Evolutionary conservation across 2,888 invertebrate species (phyloP).

Genomic region (Eurois occulta): DNA sequence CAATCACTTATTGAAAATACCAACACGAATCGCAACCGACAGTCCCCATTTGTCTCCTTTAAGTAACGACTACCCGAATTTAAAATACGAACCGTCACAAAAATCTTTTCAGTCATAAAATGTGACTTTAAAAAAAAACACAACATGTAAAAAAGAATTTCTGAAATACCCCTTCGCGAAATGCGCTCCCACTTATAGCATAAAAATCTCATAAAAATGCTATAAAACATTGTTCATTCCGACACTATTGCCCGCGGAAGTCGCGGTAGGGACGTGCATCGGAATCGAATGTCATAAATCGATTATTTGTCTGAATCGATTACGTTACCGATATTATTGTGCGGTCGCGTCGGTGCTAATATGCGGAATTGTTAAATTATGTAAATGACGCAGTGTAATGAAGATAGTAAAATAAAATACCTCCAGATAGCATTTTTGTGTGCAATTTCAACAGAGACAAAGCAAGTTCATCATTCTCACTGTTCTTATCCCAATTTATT

Average conservation of each 20-base stretch:
- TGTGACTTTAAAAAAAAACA: slow-evolving; percentile 46
- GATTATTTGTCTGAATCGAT: slow-evolving; percentile 54
- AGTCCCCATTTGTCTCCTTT: slow-evolving; percentile 11
- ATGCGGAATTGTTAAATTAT: slow-evolving; percentile 24
- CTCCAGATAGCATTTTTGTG: background rate
- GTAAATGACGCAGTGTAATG: slow-evolving; percentile 17
- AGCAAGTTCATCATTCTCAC: background rate
- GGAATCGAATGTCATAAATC: slow-evolving; percentile 55
- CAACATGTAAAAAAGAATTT: slow-evolving; percentile 45
- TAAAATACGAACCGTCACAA: slow-evolving; percentile 55
- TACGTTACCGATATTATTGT: slow-evolving; percentile 48
- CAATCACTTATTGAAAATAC: slow-evolving; percentile 37
- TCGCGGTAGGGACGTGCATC: slow-evolving; percentile 59
- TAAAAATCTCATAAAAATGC: slow-evolving; percentile 68
- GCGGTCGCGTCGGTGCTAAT: slow-evolving; percentile 13
- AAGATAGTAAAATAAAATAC: slow-evolving; percentile 6
- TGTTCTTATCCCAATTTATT: background rate
- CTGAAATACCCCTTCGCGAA: slow-evolving; percentile 55
- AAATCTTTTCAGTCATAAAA: slow-evolving; percentile 48
- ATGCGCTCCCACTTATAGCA: slow-evolving; percentile 62
- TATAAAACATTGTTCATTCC: slow-evolving; percentile 69
- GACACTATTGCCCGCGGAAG: slow-evolving; percentile 61
- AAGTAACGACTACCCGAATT: slow-evolving; percentile 27
- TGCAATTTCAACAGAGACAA: background rate
- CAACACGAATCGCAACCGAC: background rate